A percentile compares a stretch with the other conserved stretches of the same genome.
Evolutionary conservation across 2,888 invertebrate species (phyloP).

Genomic region (Idaea straminata): DNA sequence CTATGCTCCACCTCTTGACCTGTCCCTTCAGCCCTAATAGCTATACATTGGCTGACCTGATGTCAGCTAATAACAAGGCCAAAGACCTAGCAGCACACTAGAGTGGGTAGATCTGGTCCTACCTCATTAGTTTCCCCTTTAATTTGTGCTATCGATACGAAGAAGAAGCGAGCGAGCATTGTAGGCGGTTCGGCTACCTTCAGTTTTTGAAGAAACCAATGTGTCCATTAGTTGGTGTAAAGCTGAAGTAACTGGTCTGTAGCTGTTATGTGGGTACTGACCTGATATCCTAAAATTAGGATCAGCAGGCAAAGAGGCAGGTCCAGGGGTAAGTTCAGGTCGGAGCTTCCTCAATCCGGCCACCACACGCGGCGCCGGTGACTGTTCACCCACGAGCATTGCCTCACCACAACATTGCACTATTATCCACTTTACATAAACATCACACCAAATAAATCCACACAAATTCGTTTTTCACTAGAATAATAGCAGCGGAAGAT

Average conservation of each 20-base stretch:
- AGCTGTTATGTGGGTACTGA: constrained; percentile 30
- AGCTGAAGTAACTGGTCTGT: not conserved
- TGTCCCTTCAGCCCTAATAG: no score
- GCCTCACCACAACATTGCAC: constrained; percentile 66
- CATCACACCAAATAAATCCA: constrained; percentile 40
- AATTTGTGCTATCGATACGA: no score
- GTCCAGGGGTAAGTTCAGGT: constrained; percentile 72
- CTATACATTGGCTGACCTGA: no score
- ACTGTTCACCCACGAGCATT: constrained; percentile 75
- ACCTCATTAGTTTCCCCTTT: no score
- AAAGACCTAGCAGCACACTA: no score
- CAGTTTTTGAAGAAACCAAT: not conserved
- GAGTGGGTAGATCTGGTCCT: no score
- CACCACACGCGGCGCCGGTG: constrained; percentile 78
- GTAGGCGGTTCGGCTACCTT: no score
- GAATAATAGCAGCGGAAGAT: not conserved
- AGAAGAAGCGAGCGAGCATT: no score
- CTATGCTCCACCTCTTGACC: no score
- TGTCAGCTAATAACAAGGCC: no score
- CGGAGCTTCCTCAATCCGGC: constrained; percentile 74
- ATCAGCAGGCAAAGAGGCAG: constrained; percentile 65
- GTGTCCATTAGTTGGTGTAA: not conserved
- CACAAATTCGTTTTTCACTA: constrained; percentile 23
- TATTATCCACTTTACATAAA: constrained; percentile 53
- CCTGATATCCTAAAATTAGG: constrained; percentile 74